Evolutionary conservation across 2,888 invertebrate genomes (phyloP).

Genomic region (Laothoe populi): DNA sequence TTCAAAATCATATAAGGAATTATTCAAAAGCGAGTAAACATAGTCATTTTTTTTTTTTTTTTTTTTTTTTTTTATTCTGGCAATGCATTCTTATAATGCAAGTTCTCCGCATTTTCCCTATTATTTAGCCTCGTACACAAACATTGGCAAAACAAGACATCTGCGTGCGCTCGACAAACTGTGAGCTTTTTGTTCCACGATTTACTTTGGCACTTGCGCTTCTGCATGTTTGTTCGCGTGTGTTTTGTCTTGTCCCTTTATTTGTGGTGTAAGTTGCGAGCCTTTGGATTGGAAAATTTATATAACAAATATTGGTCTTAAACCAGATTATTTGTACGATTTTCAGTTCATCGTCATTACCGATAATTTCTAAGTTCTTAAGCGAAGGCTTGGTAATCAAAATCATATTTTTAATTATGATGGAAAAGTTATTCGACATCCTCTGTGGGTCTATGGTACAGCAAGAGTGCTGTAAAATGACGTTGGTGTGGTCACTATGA

Average conservation of each 20-base stretch:
- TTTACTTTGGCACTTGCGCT: constrained; percentile 56
- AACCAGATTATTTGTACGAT: too few species aligned
- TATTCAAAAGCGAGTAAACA: too few species aligned
- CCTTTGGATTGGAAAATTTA: background rate
- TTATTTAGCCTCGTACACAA: constrained; percentile 17
- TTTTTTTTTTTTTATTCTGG: background rate
- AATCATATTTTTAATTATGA: too few species aligned
- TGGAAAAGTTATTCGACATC: too few species aligned
- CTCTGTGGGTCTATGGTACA: too few species aligned
- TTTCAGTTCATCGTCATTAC: too few species aligned
- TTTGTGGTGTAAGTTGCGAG: constrained; percentile 29
- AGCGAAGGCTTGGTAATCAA: too few species aligned
- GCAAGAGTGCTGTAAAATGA: too few species aligned
- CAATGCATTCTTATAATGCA: constrained; percentile 17
- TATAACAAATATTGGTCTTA: too few species aligned
- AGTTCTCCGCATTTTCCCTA: constrained; percentile 8
- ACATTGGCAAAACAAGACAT: constrained; percentile 23
- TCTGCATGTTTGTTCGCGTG: constrained; percentile 47
- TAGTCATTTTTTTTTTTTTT: too few species aligned
- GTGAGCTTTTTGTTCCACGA: constrained; percentile 40
- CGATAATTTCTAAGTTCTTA: too few species aligned
- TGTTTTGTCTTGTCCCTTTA: constrained; percentile 42
- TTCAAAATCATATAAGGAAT: constrained; percentile 7
- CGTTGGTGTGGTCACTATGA: too few species aligned
- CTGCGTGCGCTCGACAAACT: constrained; percentile 27